Conservation (phyloP, 2,113 vertebrate species). For the Eudorcas thomsonii region DNA sequence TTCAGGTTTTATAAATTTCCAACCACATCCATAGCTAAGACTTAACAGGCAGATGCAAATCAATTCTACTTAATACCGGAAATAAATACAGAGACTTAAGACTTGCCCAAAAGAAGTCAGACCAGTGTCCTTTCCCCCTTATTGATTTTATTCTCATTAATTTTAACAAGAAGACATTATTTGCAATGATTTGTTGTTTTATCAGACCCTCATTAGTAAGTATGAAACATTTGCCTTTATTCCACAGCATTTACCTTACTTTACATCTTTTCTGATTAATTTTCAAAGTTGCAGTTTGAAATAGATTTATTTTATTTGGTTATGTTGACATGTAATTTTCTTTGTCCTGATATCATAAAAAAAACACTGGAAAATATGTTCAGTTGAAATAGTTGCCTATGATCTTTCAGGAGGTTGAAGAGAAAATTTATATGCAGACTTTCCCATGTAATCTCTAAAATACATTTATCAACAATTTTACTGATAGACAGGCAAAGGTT, state of each 20-base stretch:
- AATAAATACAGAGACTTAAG: not conserved
- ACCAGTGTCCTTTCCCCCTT: not conserved
- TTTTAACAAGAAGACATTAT: not conserved
- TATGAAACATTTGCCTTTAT: not conserved
- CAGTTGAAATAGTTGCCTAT: conserved; percentile 50
- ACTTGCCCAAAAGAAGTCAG: not conserved
- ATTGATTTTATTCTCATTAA: not conserved
- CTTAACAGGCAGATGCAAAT: not conserved
- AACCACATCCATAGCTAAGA: not conserved
- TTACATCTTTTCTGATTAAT: not conserved
- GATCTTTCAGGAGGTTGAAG: conserved; percentile 60
- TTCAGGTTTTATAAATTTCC: not conserved
- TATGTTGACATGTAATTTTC: conserved; percentile 35
- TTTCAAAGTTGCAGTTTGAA: conserved; percentile 53
- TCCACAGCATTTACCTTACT: not conserved
- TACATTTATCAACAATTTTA: conserved; percentile 71
- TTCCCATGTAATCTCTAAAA: conserved; percentile 25
- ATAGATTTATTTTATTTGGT: conserved; percentile 29
- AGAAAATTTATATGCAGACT: conserved; percentile 61
- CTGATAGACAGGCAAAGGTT: conserved; percentile 41
- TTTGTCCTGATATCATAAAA: conserved; percentile 49
- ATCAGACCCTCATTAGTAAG: not conserved
- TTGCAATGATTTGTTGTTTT: not conserved
- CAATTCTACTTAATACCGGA: not conserved
- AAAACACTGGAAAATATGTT: not conserved